phyloP scores from a whole-genome alignment of 53 echinoderm and acorn worm genomes.

The Stichopus horrens region DNA sequence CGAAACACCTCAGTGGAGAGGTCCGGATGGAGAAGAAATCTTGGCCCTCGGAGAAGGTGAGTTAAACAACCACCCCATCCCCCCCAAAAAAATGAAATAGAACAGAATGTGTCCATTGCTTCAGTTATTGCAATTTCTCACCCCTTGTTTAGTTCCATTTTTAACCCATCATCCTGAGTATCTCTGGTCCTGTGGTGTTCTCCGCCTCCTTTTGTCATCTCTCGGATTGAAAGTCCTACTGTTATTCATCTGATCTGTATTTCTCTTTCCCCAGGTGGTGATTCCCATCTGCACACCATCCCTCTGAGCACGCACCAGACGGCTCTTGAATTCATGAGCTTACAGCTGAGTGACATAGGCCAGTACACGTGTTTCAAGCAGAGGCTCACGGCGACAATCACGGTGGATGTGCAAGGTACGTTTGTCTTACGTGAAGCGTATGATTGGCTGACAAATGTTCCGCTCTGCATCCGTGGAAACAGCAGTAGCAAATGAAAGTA shows the following conservation, averaged over 20 bases:
- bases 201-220: no score
- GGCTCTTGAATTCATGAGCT: slow-evolving; percentile 10
- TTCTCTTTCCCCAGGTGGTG: background rate
- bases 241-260: no score
- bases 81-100: background rate
- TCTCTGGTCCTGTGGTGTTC: no score
- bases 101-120: background rate
- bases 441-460: no score
- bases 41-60: slow-evolving; percentile 32
- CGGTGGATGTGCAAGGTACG: slow-evolving; percentile 15
- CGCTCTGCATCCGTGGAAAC: no score
- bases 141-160: no score
- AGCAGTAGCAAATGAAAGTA: no score
- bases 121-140: no score
- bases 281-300: slow-evolving; percentile 19
- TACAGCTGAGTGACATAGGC: slow-evolving; percentile 10
- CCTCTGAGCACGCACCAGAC: slow-evolving; percentile 2
- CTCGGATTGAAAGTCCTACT: no score
- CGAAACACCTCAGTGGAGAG: slow-evolving; percentile 52
- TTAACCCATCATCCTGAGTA: no score
- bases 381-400: background rate
- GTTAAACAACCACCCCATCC: background rate
- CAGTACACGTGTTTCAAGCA: slow-evolving; percentile 41
- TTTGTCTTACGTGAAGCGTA: no score
- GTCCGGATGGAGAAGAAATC: slow-evolving; percentile 45